Percentiles rank a stretch among this genome's conserved stretches.
Evolutionary conservation across 2,113 vertebrate genomes (phyloP).

Genomic region (Mobula hypostoma): DNA sequence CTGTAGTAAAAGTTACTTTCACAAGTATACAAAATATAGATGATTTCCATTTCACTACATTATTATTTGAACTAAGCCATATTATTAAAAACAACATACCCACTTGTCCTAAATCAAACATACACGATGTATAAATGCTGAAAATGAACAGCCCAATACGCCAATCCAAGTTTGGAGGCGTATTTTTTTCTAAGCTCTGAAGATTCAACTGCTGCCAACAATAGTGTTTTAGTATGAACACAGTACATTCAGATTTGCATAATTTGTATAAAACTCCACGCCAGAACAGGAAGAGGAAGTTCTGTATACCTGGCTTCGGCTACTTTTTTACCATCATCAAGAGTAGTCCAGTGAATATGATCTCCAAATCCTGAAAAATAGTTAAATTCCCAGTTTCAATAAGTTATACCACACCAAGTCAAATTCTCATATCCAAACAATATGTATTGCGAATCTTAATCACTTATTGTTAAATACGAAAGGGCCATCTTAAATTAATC

Average conservation of each 20-base stretch:
- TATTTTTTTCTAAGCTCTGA: not conserved
- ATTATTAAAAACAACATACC: not conserved
- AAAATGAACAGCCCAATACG: not conserved
- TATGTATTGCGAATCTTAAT: not conserved
- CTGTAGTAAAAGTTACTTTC: not conserved
- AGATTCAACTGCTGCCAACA: not conserved
- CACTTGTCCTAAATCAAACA: not conserved
- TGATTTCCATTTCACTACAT: not conserved
- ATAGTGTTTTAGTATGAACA: not conserved
- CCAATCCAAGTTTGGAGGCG: not conserved
- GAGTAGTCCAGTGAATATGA: constrained; percentile 87
- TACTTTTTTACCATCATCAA: constrained; percentile 91
- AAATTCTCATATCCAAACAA: not conserved
- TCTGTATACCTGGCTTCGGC: constrained; percentile 79
- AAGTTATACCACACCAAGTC: not conserved
- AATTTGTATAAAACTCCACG: not conserved
- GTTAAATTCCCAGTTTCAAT: not conserved
- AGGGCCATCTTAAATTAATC: not conserved
- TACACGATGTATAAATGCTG: not conserved
- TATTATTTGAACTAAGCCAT: not conserved
- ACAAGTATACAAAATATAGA: too few species aligned
- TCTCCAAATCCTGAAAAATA: constrained; percentile 82
- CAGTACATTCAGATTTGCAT: not conserved
- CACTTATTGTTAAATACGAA: not conserved
- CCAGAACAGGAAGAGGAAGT: not conserved